These are phyloP conservation scores for Cantharis rufa DNA, from an alignment of 2,888 invertebrate genomes.

Conservation along the genomic window DNA sequence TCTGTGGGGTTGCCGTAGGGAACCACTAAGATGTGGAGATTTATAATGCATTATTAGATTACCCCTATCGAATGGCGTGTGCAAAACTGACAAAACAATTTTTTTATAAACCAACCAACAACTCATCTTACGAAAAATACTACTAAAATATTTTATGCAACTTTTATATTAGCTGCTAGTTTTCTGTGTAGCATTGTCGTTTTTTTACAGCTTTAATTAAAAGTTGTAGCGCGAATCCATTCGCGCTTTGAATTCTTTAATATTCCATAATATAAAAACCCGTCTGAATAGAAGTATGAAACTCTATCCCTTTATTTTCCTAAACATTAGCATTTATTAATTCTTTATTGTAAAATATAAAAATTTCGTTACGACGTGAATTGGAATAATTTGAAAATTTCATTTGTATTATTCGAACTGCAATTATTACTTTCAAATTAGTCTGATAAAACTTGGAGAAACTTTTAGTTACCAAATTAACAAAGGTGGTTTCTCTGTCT, in stretches of 20 bases:
- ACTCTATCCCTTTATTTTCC: constrained; percentile 8
- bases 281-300: constrained; percentile 17
- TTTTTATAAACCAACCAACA: not conserved
- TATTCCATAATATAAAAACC: constrained; percentile 18
- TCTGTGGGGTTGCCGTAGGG: constrained; percentile 9
- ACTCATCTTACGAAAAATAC: not conserved
- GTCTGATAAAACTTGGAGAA: constrained; percentile 14
- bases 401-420: constrained; percentile 9
- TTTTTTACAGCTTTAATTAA: constrained; percentile 26
- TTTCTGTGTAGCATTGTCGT: not conserved
- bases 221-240: constrained; percentile 21
- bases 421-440: constrained; percentile 25
- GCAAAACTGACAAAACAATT: not conserved
- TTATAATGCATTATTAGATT: not conserved
- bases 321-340: constrained; percentile 3
- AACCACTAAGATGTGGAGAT: constrained; percentile 1
- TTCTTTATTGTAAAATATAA: not conserved
- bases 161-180: constrained; percentile 13
- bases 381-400: not conserved
- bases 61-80: not conserved
- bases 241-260: constrained; percentile 22
- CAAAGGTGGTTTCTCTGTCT: constrained; percentile 8
- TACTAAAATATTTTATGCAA: not conserved
- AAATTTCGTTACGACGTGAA: not conserved
- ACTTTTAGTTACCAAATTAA: constrained; percentile 9